Conservation (phyloP, 2,113 vertebrate genomes). For the Sinocyclocheilus anshuiensis region DNA sequence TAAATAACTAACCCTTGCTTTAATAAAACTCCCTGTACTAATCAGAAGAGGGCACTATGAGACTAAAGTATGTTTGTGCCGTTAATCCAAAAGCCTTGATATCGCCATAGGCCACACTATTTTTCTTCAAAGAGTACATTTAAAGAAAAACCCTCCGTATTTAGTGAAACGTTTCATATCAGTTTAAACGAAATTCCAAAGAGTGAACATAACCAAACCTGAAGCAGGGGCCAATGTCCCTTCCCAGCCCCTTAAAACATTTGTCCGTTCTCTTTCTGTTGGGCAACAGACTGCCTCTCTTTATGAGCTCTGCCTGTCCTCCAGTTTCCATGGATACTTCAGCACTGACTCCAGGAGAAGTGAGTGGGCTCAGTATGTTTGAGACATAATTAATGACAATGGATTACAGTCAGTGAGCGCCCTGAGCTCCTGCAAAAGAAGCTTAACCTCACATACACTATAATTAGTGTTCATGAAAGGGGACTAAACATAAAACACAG, state of each 20-base stretch:
- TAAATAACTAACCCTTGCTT: background rate
- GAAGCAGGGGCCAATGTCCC: slow-evolving; percentile 49
- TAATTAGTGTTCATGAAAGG: slow-evolving; percentile 62
- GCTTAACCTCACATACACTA: slow-evolving; percentile 70
- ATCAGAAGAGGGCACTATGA: slow-evolving; percentile 19
- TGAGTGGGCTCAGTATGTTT: slow-evolving; percentile 72
- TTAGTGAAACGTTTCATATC: background rate
- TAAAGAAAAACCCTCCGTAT: background rate
- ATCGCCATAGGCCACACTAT: background rate
- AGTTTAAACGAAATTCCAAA: background rate
- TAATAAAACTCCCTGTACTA: background rate
- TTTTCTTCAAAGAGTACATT: background rate
- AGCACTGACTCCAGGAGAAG: slow-evolving; percentile 65
- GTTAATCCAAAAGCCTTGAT: background rate
- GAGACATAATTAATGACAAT: slow-evolving; percentile 77
- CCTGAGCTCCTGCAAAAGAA: slow-evolving; percentile 63
- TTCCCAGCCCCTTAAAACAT: slow-evolving; percentile 30
- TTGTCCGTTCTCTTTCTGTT: slow-evolving; percentile 50
- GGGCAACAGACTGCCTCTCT: slow-evolving; percentile 54
- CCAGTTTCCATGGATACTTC: slow-evolving; percentile 77
- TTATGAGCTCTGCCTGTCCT: slow-evolving; percentile 62
- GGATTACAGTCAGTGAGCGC: slow-evolving; percentile 71
- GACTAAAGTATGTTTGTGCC: background rate
- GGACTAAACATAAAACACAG: slow-evolving; percentile 32
- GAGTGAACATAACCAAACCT: background rate